phyloP scores from a whole-genome alignment of 2,113 vertebrate species.

The Canis aureus region DNA sequence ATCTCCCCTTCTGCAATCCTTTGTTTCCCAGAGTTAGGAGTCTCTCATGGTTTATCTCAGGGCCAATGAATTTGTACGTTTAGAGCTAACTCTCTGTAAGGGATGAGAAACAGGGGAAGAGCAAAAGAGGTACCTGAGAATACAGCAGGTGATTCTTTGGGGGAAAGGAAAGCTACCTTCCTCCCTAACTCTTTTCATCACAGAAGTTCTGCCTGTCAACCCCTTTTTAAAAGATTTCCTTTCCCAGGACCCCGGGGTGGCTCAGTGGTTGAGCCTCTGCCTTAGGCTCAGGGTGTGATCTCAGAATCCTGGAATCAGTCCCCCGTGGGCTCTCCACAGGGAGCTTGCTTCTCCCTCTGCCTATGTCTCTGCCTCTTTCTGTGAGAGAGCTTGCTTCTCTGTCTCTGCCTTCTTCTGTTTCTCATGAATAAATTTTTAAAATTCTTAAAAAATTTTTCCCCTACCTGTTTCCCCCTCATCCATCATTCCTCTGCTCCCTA shows the following conservation, averaged over 20 bases:
- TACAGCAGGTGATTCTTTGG: background rate
- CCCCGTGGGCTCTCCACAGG: too few relatives aligned
- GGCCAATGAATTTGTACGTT: conserved; percentile 1
- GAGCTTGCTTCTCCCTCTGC: too few relatives aligned
- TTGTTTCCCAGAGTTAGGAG: too few relatives aligned
- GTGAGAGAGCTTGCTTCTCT: too few relatives aligned
- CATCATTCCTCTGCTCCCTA: background rate
- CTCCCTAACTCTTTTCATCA: background rate
- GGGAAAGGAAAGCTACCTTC: background rate
- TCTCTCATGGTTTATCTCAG: background rate
- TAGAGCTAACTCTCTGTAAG: background rate
- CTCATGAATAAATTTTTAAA: too few relatives aligned
- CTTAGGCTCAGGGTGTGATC: too few relatives aligned
- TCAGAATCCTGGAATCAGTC: too few relatives aligned
- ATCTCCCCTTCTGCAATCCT: too few relatives aligned
- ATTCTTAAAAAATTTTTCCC: background rate
- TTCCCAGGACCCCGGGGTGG: background rate
- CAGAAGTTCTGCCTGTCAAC: background rate
- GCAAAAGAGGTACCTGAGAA: background rate
- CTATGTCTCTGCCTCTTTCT: too few relatives aligned
- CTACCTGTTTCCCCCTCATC: background rate
- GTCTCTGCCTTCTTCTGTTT: too few relatives aligned
- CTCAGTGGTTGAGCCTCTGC: too few relatives aligned
- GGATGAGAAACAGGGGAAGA: background rate
- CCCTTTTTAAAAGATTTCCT: background rate